Evolutionary conservation across 2,888 invertebrate genomes (phyloP).

Genomic region (Campaea margaritaria): DNA sequence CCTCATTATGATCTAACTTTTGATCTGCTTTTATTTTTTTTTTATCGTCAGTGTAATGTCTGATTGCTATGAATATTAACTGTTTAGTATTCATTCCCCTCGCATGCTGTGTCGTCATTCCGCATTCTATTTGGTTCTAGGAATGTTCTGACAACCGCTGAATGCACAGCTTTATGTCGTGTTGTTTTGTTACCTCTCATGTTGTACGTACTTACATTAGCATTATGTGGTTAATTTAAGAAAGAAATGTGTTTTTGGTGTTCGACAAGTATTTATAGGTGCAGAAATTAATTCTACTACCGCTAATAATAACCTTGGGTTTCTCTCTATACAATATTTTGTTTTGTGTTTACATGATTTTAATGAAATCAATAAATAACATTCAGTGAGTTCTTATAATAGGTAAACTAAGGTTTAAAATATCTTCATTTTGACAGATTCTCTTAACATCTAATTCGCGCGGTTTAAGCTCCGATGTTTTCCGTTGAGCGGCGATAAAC

Average conservation of each 20-base stretch:
- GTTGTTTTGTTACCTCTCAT: slow-evolving; percentile 19
- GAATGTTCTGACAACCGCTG: slow-evolving; percentile 58
- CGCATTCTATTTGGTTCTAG: slow-evolving; percentile 73
- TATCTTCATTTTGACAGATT: neutral
- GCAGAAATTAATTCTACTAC: neutral
- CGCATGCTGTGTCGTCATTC: slow-evolving; percentile 69
- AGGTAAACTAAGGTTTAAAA: neutral
- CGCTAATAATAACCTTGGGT: neutral
- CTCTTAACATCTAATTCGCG: slow-evolving; percentile 1
- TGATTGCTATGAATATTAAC: slow-evolving; percentile 52
- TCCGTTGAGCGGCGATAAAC: slow-evolving; percentile 26
- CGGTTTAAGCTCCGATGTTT: slow-evolving; percentile 20
- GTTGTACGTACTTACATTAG: neutral
- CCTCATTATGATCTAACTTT: neutral
- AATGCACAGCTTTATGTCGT: slow-evolving; percentile 28
- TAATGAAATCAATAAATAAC: too few relatives aligned
- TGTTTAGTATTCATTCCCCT: slow-evolving; percentile 71
- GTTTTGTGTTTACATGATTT: too few relatives aligned
- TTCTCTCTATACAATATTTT: too few relatives aligned
- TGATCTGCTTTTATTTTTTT: neutral
- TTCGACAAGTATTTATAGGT: too few relatives aligned
- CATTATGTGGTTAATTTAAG: too few relatives aligned
- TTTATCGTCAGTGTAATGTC: slow-evolving; percentile 43
- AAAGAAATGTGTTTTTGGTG: too few relatives aligned
- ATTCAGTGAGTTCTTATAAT: neutral